Base-by-base conservation (phyloP, 2,888 invertebrate species). In the Microdon myrmicae region DNA sequence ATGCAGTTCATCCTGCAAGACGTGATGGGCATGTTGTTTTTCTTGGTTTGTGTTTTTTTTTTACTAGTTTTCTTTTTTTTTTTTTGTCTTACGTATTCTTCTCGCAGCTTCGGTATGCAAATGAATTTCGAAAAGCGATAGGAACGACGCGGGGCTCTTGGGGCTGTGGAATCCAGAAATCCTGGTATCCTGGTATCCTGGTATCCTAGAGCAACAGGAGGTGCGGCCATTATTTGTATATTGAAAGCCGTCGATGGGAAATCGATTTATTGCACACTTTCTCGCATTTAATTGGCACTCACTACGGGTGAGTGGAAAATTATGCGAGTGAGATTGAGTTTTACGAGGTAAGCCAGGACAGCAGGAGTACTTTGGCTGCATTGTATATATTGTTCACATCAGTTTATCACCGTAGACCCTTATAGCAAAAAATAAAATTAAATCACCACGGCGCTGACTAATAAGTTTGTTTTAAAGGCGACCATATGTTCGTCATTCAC, bases 211-310 rank as follows among this genome's bases (percentile, higher is more conserved):
- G 44, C 45, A 51, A 44, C 26, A 19, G 37, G 41, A 47, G 58
- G 58, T 51, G 25, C 17, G 17, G 32, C 28, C 41, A 19, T 35
- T 29, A 14, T 28, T 20, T 55, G n/a, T 55, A 55, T 43, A 56
- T 55, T 55, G 41, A 41, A 28, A 31, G n/a, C 23, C 17, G 45
- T 58, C 64, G 58, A 64, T 58, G 51, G 58, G 58, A 51, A 64
- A 64, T 64, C 64, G 64, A 64, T 58, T 58, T 58, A 64, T 64
- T 64, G 64, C 64, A 64, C 64, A 64, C 64, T 58, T 64, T 58
- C 58, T 64, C 58, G 58, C 58, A 64, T 64, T 64, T 64, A 64
- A 64, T 64, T 64, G 64, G 64, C 64, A 64, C 64, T 58, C 51
- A 64, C 64, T 58, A 53, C 64, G 64, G 64, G 58, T 64, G 64